Evolutionary conservation across 1,140 invertebrate species (phyloP).

Genomic region (Drosophila sulfurigaster): DNA sequence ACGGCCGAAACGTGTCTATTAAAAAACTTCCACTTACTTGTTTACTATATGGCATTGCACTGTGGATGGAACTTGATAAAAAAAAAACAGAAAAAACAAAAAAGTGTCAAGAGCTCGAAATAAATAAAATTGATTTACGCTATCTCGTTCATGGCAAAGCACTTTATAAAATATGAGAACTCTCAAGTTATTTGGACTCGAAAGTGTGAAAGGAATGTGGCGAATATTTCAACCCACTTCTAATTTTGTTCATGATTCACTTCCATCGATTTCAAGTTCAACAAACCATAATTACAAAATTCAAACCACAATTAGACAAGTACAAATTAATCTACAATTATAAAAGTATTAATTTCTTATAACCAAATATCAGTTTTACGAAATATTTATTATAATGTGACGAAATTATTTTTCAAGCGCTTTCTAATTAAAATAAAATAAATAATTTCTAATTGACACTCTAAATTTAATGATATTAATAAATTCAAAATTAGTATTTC

Average conservation of each 20-base stretch:
- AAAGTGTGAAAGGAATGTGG: neutral
- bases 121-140: neutral
- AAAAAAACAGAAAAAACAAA: neutral
- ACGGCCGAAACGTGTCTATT: constrained; percentile 66
- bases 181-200: neutral
- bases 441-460: too few species aligned
- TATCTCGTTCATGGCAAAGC: neutral
- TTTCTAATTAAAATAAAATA: too few species aligned
- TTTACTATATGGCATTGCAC: constrained; percentile 22
- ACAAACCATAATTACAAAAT: too few species aligned
- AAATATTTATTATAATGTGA: too few species aligned
- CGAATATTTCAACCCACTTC: neutral
- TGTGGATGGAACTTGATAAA: neutral
- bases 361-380: too few species aligned
- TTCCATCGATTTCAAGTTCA: neutral
- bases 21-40: constrained; percentile 52
- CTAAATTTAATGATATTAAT: too few species aligned
- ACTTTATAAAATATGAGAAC: neutral
- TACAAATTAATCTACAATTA: too few species aligned
- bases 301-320: too few species aligned
- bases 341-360: too few species aligned
- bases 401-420: too few species aligned
- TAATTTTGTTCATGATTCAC: neutral
- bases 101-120: neutral
- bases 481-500: too few species aligned